Evolutionary conservation across 2,797 vertebrate species (phyloP).

Genomic region (Aphelocoma californica): DNA sequence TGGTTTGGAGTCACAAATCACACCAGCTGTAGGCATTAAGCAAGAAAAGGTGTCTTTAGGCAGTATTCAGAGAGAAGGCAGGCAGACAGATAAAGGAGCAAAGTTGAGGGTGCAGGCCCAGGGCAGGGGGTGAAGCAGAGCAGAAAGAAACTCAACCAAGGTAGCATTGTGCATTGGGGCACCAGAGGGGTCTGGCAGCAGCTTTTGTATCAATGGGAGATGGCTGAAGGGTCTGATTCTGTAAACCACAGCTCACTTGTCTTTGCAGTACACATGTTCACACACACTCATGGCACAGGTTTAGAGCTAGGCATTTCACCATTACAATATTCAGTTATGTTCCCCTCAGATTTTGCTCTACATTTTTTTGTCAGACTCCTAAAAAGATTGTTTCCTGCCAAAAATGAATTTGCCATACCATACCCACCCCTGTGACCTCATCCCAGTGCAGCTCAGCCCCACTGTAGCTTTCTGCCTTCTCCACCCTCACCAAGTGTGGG

Average conservation of each 20-base stretch:
- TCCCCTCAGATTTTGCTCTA: background rate
- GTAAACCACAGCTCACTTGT: background rate
- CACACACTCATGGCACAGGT: background rate
- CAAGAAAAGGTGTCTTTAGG: background rate
- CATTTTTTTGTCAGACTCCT: background rate
- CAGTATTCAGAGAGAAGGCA: background rate
- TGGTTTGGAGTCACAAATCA: background rate
- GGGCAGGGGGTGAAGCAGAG: background rate
- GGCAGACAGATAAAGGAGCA: background rate
- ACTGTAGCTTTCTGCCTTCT: background rate
- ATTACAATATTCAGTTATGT: background rate
- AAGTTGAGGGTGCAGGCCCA: background rate
- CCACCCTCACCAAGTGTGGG: background rate
- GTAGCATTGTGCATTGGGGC: fast-evolving
- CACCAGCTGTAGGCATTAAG: background rate
- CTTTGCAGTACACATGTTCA: background rate
- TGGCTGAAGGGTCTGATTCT: background rate
- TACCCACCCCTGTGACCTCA: background rate
- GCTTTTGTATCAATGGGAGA: fast-evolving
- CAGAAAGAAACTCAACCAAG: background rate
- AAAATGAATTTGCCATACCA: background rate
- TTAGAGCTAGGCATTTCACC: background rate
- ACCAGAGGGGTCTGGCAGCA: background rate
- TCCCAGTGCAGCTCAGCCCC: background rate
- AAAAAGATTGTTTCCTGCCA: background rate